Percentiles rank a stretch among this genome's conserved stretches.
Evolutionary conservation across 64 coral and sea anemone genomes (phyloP).

Genomic region (Stylophora pistillata): DNA sequence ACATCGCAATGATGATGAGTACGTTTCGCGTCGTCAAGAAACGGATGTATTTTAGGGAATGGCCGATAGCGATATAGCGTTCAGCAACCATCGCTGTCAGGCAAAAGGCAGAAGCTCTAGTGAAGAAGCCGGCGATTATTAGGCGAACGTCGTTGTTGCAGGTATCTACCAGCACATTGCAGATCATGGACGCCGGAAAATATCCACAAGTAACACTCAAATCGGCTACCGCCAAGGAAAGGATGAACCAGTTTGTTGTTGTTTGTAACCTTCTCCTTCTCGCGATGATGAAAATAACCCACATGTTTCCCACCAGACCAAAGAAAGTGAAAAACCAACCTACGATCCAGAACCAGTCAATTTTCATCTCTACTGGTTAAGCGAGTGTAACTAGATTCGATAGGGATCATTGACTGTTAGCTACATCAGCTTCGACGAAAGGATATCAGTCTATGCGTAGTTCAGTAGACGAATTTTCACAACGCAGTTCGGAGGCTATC

Average conservation of each 20-base stretch:
- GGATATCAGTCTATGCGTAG: neutral
- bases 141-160: neutral
- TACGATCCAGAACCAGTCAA: too few species aligned
- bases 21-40: neutral
- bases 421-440: too few species aligned
- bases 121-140: neutral
- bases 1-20: neutral
- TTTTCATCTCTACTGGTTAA: neutral
- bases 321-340: neutral
- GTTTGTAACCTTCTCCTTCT: neutral
- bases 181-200: neutral
- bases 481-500: too few species aligned
- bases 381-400: too few species aligned
- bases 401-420: too few species aligned
- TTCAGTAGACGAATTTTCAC: too few species aligned
- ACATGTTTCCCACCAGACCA: neutral
- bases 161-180: neutral
- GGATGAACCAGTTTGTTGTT: constrained; percentile 3
- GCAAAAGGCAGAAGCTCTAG: neutral
- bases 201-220: constrained; percentile 7
- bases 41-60: constrained; percentile 13
- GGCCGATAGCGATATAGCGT: neutral
- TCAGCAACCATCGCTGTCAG: neutral
- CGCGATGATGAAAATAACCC: constrained; percentile 17
- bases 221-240: constrained; percentile 10